Evolutionary conservation across 37 sponge, comb jelly and placozoan species (phyloP), one percentile per base, ranked within the genome.

Genomic region (Lycopodina hypogea): DNA sequence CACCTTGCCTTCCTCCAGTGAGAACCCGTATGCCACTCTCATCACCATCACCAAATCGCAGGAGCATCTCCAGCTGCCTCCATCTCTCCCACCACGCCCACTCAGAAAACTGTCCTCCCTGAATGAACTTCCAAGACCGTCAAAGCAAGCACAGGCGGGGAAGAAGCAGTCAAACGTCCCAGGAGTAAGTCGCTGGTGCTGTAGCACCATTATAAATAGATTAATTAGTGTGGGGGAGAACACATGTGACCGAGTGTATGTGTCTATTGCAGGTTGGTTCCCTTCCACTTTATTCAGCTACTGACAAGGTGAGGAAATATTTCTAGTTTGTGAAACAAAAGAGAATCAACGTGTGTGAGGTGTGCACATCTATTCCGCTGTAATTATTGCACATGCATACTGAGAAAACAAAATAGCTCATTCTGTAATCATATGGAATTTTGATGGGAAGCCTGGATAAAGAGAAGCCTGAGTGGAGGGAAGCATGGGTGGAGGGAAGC

Each of bases 211-310:
- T 26, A 12, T 63, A 63, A 12, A n/a, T 63, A 63, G 23, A 41
- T 41, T 3, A 14, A 7, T 48, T 3, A 8, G 42, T 70, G 71
- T 23, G 71, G 48, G 42, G 71, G 35, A 15, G 61, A 60, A 12
- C 14, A 7, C 36, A 29, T 12, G 48, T 9, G 9, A 45, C 48
- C 4, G 48, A 45, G 48, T 45, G 48, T 9, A 45, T 4, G 37
- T 68, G 1, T 70, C 15, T 19, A 70, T 42, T 22, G n/a, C 50
- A 77, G 77, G 63, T 77, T 40, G 77, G 77, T 8, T 51, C 77
- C 15, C 51, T 64, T 1, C 77, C 77, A 26, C 2, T 62, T 14
- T 77, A 64, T 30, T 60, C 50, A 6, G 39, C 77, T 0, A 19
- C 45, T 24, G 38, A 50, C 23, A 26, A 37, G 9, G 77, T 77